Base-by-base conservation (phyloP, 2,113 vertebrate genomes). In the Zeus faber region DNA sequence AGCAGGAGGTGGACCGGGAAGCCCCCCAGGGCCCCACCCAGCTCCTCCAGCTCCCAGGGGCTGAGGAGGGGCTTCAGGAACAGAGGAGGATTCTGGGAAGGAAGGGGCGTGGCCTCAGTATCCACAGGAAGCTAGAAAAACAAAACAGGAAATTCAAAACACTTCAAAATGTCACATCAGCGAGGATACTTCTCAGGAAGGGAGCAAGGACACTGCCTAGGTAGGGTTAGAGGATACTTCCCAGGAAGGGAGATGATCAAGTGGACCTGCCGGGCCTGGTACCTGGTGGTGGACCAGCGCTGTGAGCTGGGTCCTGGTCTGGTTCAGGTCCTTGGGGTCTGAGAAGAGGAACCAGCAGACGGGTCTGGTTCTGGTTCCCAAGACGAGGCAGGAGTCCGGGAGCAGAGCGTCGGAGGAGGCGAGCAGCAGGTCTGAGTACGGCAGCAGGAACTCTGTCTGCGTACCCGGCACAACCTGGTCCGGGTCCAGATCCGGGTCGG, bases 31-130 rank as follows among this genome's bases (percentile, higher is more conserved):
- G 90, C 85, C 49, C 77, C 78, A 58, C 84, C 85, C 45, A 86
- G 88, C 3, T 93, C 87, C n/a, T 91, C 89, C 70, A 91, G 74
- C 70, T 96, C 92, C 86, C 94, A 94, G 69, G 92, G 81, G 67
- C 88, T 89, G 47, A 93, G 76, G 22, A 97, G 92, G 24, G 91
- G 90, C 48, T 80, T 80, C 5, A 95, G 85, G 62, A 98, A 92
- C 48, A 89, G 89, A 29, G 89, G 91, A 54, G 91, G 74, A 49
- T 16, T 26, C 13, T 26, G 46, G 24, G 25, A 6, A 27, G 60
- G 5, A 0, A 9, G 58, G 86, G 45, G 80, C 76, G 46, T 76
- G 62, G 5, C 23, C 22, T 49, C 54, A 0, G 22, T 11, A 1
- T 17, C 17, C 18, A 3, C 18, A 3, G 17, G 21, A 27, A 39